Evolutionary conservation across 1,140 invertebrate species (phyloP), one percentile per base, ranked within the genome.

Genomic region (Lanistes nyassanus): DNA sequence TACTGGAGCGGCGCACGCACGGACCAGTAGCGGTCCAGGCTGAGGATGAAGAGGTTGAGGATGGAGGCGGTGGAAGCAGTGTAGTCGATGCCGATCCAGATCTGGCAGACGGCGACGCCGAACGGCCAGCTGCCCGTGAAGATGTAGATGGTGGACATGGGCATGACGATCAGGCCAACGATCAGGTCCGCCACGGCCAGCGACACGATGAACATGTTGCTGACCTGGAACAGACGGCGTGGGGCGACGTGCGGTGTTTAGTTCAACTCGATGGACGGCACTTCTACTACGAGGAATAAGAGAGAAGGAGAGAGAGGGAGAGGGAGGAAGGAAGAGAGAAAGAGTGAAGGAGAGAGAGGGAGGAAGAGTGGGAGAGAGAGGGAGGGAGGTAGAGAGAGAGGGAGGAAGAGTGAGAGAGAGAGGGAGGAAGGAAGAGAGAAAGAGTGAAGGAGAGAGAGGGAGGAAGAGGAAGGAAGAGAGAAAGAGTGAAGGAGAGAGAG

Each of bases 171-270:
- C 7, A 92, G 78, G 4, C 92, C 92, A 7, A 93, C 92, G 29
- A 92, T 91, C 13, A 93, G 83, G 87, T 93, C 92, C 7, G 92
- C 92, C n/a, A 92, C 87, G 3, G 92, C 92, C 76, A 93, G 84
- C 76, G 90, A 92, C 82, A 93, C 92, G 75, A 93, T 92, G 82
- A 93, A 92, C 91, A 93, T 92, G 84, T 93, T 93, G 82, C 91
- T 91, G 2, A 92, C 91, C 91, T 92, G 84, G 29, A 87, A 89
- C 64, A 71, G n/a, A 70, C 13, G n/a, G n/a, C n/a, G n/a, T n/a
- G n/a, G n/a, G n/a, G n/a, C n/a, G n/a, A n/a, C n/a, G n/a, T n/a
- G n/a, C n/a, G n/a, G n/a, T n/a, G n/a, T n/a, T n/a, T n/a, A n/a
- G n/a, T n/a, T n/a, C n/a, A n/a, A n/a, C n/a, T n/a, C n/a, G n/a